phyloP scores from a whole-genome alignment of 2,888 invertebrate genomes.

The Chydorus sphaericus region DNA sequence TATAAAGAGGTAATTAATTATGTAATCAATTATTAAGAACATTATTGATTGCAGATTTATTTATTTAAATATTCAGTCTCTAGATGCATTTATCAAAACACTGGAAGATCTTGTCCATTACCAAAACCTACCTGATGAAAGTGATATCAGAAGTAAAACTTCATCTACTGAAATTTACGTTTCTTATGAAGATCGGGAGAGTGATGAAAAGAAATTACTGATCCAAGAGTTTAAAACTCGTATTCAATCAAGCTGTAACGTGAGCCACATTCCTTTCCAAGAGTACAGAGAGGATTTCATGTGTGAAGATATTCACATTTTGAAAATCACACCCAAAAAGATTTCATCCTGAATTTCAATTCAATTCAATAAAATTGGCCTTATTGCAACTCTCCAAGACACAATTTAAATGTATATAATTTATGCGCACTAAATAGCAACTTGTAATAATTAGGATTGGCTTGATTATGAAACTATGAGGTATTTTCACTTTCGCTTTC shows the following conservation, averaged over 20 bases:
- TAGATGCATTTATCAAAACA: constrained; percentile 42
- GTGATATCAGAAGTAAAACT: too few species aligned
- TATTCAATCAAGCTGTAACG: constrained; percentile 28
- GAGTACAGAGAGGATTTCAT: constrained; percentile 45
- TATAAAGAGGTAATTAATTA: constrained; percentile 29
- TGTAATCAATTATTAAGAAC: background rate
- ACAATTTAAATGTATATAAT: too few species aligned
- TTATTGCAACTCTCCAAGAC: too few species aligned
- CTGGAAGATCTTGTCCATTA: constrained; percentile 31
- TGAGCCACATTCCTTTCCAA: constrained; percentile 37
- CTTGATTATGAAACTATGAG: too few species aligned
- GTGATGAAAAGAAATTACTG: constrained; percentile 38
- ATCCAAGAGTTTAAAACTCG: constrained; percentile 34
- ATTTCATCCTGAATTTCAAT: background rate
- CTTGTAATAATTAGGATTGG: too few species aligned
- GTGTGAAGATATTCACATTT: constrained; percentile 45
- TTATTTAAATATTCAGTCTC: constrained; percentile 24
- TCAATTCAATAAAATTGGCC: background rate
- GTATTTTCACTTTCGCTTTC: too few species aligned
- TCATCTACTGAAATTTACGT: constrained; percentile 45
- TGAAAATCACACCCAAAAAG: constrained; percentile 23
- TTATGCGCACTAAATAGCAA: too few species aligned
- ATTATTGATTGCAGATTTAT: background rate
- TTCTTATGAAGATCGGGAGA: constrained; percentile 51
- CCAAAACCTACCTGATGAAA: constrained; percentile 24